Base-by-base conservation (phyloP, 2,113 vertebrate species). In the Callionymus lyra region DNA sequence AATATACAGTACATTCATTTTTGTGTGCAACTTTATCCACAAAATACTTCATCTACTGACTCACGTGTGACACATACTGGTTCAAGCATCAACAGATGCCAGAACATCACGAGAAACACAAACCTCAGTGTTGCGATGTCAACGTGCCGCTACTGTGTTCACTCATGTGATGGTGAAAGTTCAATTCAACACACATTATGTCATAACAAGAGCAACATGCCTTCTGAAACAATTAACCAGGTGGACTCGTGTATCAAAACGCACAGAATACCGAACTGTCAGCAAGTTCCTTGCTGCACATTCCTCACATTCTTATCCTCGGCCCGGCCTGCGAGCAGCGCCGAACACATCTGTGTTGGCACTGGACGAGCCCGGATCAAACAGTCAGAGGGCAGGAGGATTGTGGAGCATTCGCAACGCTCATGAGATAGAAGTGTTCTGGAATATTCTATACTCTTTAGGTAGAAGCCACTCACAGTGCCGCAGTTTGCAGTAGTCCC, bases 401-500 rank as follows among this genome's bases (percentile, higher is more conserved):
- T 2, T 2, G 9, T 12, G 32, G 2, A 34, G 32, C 32, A 34
- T 12, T 12, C 5, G 32, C 9, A 34, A 34, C 32, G 9, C 32
- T 2, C 32, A 12, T 12, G 2, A 34, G 32, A 9, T 10, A 9
- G 32, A 12, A 2, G 32, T 2, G 5, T 34, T 12, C 12, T 6
- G 6, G 1, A 36, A 9, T n/a, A 12, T 8, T 36, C n/a, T 14
- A 8, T 36, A 6, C 13, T 10, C 34, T 5, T 34, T 9, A 34
- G 4, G 34, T n/a, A 3, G 1, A 10, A 1, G 1, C n/a, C 74
- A 90, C 94, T 92, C 74, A 97, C 94, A 98, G 64, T 79, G 88
- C 64, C 89, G 90, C 65, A 97, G 84, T 59, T 85, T 87, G 44
- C 94, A 98, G 70, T 98, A 98, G 81, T 98, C 94, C 94, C 94